These are phyloP conservation scores for Drosophila nebulosa DNA, from an alignment of 1,140 invertebrate genomes.

Conservation along the genomic window DNA sequence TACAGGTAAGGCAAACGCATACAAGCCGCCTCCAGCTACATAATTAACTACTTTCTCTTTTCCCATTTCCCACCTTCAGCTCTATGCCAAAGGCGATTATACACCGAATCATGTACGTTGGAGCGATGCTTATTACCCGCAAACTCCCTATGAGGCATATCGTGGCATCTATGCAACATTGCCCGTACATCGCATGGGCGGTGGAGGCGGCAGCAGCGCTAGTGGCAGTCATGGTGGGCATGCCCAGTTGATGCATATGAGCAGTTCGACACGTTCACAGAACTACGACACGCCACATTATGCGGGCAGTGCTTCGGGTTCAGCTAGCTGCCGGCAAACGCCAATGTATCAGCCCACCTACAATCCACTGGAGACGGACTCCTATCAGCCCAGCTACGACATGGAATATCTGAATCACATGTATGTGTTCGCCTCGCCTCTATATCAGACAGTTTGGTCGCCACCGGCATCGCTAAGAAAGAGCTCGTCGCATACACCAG, in stretches of 20 bases:
- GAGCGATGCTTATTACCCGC: constrained; percentile 79
- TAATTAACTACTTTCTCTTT: neutral
- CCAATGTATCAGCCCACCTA: constrained; percentile 80
- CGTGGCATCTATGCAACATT: constrained; percentile 77
- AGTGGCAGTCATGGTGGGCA: constrained; percentile 58
- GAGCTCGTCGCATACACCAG: constrained; percentile 76
- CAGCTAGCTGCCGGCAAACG: constrained; percentile 75
- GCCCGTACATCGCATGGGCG: constrained; percentile 58
- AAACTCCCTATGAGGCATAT: constrained; percentile 79
- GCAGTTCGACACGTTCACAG: constrained; percentile 72
- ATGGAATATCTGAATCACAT: constrained; percentile 79
- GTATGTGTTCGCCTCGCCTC: constrained; percentile 79
- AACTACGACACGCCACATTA: constrained; percentile 79
- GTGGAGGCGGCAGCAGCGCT: constrained; percentile 54
- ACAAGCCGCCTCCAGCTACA: too few species aligned
- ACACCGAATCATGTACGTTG: constrained; percentile 80
- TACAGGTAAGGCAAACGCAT: constrained; percentile 77
- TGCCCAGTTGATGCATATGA: constrained; percentile 48
- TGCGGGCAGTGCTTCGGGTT: constrained; percentile 70
- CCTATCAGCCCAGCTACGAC: constrained; percentile 79
- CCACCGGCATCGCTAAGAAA: constrained; percentile 74
- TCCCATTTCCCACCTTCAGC: constrained; percentile 28
- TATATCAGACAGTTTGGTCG: constrained; percentile 80
- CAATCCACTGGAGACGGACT: constrained; percentile 80
- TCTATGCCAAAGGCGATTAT: constrained; percentile 80